Percentiles rank a stretch among this genome's conserved stretches.
phyloP scores from a whole-genome alignment of 1,140 invertebrate species.

The Drosophila cardini region DNA sequence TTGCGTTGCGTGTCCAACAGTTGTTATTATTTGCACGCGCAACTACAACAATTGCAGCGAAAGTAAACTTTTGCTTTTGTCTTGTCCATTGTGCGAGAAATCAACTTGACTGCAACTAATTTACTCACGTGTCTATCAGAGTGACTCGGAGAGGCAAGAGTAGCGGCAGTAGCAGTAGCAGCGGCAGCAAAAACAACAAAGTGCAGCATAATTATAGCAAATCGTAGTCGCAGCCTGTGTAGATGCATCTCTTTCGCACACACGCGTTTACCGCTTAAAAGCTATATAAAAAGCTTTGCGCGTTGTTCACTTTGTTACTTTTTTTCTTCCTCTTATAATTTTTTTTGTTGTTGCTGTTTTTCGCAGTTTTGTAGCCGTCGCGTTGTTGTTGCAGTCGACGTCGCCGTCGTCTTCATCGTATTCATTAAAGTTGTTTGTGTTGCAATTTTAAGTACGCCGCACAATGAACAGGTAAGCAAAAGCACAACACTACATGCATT shows the following conservation, averaged over 20 bases:
- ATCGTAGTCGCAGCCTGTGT: conserved; percentile 16
- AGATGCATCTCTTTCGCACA: conserved; percentile 46
- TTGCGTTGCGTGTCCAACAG: conserved; percentile 75
- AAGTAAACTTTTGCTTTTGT: conserved; percentile 79
- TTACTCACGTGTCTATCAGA: conserved; percentile 78
- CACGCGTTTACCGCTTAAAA: conserved; percentile 31
- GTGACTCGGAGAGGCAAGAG: conserved; percentile 23
- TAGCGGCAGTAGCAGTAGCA: conserved; percentile 1
- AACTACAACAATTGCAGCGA: conserved; percentile 58
- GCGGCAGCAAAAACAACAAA: conserved; percentile 14
- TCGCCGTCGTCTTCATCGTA: conserved; percentile 62
- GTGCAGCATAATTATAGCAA: conserved; percentile 68
- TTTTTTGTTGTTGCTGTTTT: conserved; percentile 52
- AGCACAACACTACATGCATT: conserved; percentile 40
- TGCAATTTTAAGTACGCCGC: conserved; percentile 78
- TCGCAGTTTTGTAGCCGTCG: conserved; percentile 41
- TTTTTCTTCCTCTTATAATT: conserved; percentile 8
- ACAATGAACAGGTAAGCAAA: conserved; percentile 80
- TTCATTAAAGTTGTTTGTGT: conserved; percentile 82
- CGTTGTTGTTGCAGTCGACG: conserved; percentile 5
- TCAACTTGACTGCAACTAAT: conserved; percentile 61
- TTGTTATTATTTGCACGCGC: conserved; percentile 62
- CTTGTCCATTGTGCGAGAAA: conserved; percentile 41
- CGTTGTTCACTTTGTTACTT: conserved; percentile 57
- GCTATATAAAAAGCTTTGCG: conserved; percentile 66